These are phyloP conservation scores for Yponomeuta malinellus DNA, from an alignment of 2,888 invertebrate genomes.

Conservation along the genomic window DNA sequence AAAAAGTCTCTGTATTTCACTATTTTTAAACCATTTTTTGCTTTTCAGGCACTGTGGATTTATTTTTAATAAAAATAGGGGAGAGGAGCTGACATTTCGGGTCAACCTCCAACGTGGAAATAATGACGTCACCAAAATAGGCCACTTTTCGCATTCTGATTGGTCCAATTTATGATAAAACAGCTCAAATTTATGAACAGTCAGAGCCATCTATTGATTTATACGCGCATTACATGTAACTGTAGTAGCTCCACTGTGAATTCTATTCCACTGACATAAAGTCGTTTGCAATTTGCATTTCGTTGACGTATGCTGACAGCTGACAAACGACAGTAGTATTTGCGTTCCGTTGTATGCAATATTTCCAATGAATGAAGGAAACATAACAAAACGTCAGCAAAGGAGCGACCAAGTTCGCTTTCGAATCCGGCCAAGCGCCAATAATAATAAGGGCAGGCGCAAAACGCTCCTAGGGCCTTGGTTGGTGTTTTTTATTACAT, in stretches of 20 bases:
- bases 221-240: slow-evolving; percentile 4
- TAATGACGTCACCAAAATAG: slow-evolving; percentile 76
- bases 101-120: slow-evolving; percentile 80
- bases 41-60: neutral
- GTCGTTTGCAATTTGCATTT: neutral
- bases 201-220: slow-evolving; percentile 45
- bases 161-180: slow-evolving; percentile 50
- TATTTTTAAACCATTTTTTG: neutral
- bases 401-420: neutral
- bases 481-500: neutral
- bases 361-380: neutral
- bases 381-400: neutral
- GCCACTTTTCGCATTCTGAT: slow-evolving; percentile 61
- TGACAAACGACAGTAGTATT: neutral
- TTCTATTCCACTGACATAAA: neutral
- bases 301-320: neutral
- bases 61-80: slow-evolving; percentile 32
- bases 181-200: slow-evolving; percentile 25
- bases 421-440: neutral
- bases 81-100: slow-evolving; percentile 52
- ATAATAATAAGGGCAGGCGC: neutral
- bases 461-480: neutral
- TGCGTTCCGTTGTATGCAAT: slow-evolving; percentile 17
- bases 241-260: neutral
- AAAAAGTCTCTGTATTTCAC: neutral